Evolutionary conservation across 2,797 vertebrate genomes (phyloP).

Genomic region (Delichon dasypus): DNA sequence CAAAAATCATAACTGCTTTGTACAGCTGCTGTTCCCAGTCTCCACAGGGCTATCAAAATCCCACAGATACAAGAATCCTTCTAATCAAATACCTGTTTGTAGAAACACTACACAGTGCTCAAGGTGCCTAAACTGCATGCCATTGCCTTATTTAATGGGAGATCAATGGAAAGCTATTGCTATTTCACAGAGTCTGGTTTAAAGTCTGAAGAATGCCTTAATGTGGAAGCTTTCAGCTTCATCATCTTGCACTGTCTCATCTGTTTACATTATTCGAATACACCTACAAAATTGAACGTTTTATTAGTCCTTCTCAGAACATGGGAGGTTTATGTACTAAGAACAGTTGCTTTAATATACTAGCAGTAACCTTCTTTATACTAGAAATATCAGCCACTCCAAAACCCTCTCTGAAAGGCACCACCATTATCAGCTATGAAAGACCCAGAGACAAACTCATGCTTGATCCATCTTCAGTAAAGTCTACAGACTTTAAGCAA

Average conservation of each 20-base stretch:
- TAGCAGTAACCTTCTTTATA: not conserved
- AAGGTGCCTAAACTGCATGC: not conserved
- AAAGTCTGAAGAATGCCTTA: not conserved
- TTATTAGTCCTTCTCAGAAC: not conserved
- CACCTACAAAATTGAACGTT: not conserved
- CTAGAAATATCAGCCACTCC: not conserved
- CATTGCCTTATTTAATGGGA: not conserved
- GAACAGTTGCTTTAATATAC: not conserved
- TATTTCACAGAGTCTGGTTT: not conserved
- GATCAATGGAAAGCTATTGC: constrained; percentile 17
- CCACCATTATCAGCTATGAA: not conserved
- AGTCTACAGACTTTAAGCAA: not conserved
- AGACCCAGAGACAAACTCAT: not conserved
- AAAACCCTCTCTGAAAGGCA: not conserved
- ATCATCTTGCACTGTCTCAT: not conserved
- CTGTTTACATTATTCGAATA: not conserved
- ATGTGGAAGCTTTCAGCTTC: not conserved
- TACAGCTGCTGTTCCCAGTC: not conserved
- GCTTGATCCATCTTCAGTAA: not conserved
- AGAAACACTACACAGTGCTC: not conserved
- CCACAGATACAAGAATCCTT: not conserved
- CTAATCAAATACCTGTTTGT: constrained; percentile 10
- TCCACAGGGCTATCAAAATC: not conserved
- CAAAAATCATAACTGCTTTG: not conserved
- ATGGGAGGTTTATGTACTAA: not conserved